Evolutionary conservation across 2,888 invertebrate genomes (phyloP).

Genomic region (Cheilosia urbana): DNA sequence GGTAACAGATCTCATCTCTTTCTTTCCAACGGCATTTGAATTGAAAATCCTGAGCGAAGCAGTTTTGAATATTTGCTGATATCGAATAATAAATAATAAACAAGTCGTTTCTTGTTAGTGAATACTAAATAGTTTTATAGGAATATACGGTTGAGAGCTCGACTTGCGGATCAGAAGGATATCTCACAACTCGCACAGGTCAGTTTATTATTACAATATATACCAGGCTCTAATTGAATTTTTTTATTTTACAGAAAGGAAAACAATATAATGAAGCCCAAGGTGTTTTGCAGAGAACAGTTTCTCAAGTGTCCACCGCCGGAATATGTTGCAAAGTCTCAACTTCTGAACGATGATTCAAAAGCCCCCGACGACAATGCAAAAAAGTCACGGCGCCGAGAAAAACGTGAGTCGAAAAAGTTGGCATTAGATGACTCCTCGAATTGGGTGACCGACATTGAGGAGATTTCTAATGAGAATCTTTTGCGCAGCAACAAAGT

Average conservation of each 20-base stretch:
- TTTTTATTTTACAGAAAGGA: too few species aligned
- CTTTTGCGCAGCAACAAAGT: conserved; percentile 26
- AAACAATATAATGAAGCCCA: background rate
- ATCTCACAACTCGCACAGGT: background rate
- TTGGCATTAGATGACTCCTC: conserved; percentile 37
- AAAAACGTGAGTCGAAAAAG: conserved; percentile 6
- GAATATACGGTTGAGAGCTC: background rate
- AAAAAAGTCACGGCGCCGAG: conserved; percentile 10
- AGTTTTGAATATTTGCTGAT: background rate
- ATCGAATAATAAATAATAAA: background rate
- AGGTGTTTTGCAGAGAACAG: conserved; percentile 51
- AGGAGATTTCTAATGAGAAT: conserved; percentile 5
- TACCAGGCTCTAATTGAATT: background rate
- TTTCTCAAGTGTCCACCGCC: conserved; percentile 56
- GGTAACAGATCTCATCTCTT: conserved; percentile 17
- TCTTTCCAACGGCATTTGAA: conserved; percentile 23
- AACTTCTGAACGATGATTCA: conserved; percentile 29
- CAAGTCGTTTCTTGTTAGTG: conserved; percentile 2
- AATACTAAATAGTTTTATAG: too few species aligned
- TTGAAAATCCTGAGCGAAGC: background rate
- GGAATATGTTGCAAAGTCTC: conserved; percentile 22
- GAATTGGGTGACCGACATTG: conserved; percentile 57
- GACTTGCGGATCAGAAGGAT: background rate
- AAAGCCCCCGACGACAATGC: conserved; percentile 16
- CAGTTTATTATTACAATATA: background rate